Evolutionary conservation across 1,140 invertebrate species (phyloP).

Genomic region (Cyphomyrmex costatus): DNA sequence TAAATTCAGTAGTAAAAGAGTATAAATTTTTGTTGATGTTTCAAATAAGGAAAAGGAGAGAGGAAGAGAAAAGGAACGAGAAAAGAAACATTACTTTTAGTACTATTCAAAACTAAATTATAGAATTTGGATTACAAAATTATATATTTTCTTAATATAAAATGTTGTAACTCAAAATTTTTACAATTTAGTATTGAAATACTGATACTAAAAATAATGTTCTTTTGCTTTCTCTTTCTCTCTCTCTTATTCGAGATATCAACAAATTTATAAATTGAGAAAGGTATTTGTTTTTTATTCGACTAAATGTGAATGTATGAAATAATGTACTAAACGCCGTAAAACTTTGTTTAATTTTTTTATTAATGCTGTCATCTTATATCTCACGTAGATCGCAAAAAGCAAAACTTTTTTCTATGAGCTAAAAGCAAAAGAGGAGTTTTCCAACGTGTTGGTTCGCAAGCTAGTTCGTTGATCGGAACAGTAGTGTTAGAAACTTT

Average conservation of each 20-base stretch:
- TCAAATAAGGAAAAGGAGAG: too few species aligned
- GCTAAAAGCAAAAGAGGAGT: constrained; percentile 9
- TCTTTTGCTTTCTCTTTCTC: background rate
- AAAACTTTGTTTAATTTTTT: constrained; percentile 7
- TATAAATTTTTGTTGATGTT: too few species aligned
- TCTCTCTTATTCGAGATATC: background rate
- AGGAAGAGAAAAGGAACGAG: too few species aligned
- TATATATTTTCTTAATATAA: too few species aligned
- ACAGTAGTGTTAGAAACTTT: constrained; percentile 44
- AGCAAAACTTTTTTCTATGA: constrained; percentile 2
- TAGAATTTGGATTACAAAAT: too few species aligned
- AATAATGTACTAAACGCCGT: background rate
- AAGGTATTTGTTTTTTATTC: too few species aligned
- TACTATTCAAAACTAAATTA: too few species aligned
- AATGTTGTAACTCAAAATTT: too few species aligned
- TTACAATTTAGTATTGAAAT: too few species aligned
- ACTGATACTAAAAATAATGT: too few species aligned
- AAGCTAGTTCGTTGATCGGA: constrained; percentile 40
- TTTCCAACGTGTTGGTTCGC: constrained; percentile 9
- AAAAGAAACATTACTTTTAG: too few species aligned
- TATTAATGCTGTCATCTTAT: constrained; percentile 40
- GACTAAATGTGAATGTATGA: background rate
- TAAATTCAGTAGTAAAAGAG: too few species aligned
- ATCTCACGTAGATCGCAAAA: background rate
- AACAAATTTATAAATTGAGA: background rate